Evolutionary conservation across 2,113 vertebrate species (phyloP).

Genomic region (Euleptes europaea): DNA sequence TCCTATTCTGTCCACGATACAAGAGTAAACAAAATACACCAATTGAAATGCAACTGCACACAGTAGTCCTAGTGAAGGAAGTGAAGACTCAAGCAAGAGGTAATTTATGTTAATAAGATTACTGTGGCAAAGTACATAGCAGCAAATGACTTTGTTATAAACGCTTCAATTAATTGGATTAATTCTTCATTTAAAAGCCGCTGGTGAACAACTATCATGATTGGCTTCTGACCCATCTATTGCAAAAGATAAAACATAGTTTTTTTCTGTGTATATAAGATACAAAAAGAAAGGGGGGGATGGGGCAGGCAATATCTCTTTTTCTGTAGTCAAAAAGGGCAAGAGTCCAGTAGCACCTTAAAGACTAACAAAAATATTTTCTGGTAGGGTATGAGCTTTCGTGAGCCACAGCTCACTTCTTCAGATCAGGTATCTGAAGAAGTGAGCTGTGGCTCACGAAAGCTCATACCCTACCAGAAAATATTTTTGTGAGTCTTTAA

Average conservation of each 20-base stretch:
- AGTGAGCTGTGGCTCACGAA: too few species aligned
- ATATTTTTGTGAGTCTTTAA: too few species aligned
- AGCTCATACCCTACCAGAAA: too few species aligned
- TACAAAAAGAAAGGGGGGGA: not conserved
- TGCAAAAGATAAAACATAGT: conserved; percentile 31
- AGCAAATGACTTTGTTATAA: conserved; percentile 64
- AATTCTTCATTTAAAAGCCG: conserved; percentile 65
- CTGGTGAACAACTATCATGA: conserved; percentile 42
- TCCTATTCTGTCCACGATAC: conserved; percentile 4
- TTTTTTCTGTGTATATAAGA: accelerated
- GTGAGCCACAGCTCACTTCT: too few species aligned
- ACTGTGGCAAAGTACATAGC: conserved; percentile 48
- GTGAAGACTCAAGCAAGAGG: conserved; percentile 5
- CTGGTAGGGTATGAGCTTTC: too few species aligned
- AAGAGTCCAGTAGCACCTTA: too few species aligned
- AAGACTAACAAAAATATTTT: too few species aligned
- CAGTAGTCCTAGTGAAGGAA: conserved; percentile 5
- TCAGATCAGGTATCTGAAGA: too few species aligned
- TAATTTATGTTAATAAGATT: conserved; percentile 63
- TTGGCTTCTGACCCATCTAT: conserved; percentile 48
- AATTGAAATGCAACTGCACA: not conserved
- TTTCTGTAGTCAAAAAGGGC: too few species aligned
- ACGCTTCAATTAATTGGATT: conserved; percentile 48
- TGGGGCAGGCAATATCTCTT: not conserved
- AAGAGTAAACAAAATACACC: not conserved